These are phyloP conservation scores for Alligator mississippiensis DNA, from an alignment of 2,113 vertebrate genomes.

Conservation along the genomic window DNA sequence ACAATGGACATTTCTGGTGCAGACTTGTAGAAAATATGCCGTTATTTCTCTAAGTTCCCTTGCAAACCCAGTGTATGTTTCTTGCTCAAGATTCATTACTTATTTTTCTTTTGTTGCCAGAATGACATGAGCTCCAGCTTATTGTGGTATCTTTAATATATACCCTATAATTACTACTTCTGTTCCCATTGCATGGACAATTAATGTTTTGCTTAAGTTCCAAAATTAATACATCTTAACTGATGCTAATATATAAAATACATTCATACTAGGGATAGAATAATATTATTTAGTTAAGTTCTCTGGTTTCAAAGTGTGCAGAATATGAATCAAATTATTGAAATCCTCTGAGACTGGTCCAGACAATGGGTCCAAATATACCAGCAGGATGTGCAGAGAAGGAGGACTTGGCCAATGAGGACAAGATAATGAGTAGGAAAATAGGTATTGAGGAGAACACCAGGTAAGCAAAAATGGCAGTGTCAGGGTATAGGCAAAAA, in stretches of 20 bases:
- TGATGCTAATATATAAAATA: background rate
- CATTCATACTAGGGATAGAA: background rate
- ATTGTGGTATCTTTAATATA: background rate
- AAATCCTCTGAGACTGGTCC: background rate
- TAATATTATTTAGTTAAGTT: background rate
- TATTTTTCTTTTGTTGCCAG: background rate
- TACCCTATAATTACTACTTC: background rate
- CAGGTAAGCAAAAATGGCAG: background rate
- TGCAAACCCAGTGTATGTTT: background rate
- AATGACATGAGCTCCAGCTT: background rate
- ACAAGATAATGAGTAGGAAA: slow-evolving; percentile 33
- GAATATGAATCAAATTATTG: background rate
- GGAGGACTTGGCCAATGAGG: slow-evolving; percentile 37
- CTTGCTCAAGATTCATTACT: background rate
- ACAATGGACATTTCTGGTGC: background rate
- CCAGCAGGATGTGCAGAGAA: slow-evolving; percentile 21
- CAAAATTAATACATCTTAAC: background rate
- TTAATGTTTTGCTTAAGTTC: background rate
- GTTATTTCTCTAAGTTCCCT: background rate
- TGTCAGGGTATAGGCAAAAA: background rate
- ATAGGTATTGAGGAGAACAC: slow-evolving; percentile 44
- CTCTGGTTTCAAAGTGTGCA: background rate
- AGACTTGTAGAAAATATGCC: background rate
- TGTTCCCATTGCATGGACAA: background rate
- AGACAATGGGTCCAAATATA: background rate